Conservation (phyloP, 2,113 vertebrate genomes). For the Malurus melanocephalus region DNA sequence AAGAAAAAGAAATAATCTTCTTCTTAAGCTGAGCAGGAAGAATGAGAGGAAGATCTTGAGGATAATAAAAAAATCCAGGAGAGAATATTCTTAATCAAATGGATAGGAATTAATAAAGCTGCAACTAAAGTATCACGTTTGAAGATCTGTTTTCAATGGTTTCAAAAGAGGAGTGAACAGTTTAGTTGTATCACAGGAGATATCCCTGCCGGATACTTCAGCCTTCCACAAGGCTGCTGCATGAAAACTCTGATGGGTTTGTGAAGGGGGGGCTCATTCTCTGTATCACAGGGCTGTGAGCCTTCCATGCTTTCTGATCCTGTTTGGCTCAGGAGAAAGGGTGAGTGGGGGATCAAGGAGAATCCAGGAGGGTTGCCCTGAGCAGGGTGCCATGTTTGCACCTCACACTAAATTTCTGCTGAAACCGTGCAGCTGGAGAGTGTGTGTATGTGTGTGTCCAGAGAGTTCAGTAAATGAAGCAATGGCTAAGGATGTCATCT, state of each 20-base stretch:
- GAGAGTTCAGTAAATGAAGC: background rate
- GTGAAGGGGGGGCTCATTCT: background rate
- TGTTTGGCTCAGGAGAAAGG: background rate
- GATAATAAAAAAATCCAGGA: constrained; percentile 50
- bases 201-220: constrained; percentile 25
- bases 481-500: background rate
- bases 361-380: background rate
- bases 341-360: background rate
- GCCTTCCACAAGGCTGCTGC: background rate
- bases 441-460: background rate
- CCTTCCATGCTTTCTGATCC: background rate
- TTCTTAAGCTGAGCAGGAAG: constrained; percentile 36
- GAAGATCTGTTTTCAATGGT: constrained; percentile 43
- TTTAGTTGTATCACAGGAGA: constrained; percentile 42
- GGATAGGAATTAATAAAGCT: constrained; percentile 33
- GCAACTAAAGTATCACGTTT: constrained; percentile 15
- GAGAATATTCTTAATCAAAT: constrained; percentile 55
- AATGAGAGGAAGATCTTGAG: constrained; percentile 53
- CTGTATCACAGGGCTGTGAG: background rate
- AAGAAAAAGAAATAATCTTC: constrained; percentile 22
- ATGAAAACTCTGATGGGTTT: background rate
- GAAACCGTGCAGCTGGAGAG: fast-evolving
- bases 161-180: constrained; percentile 44
- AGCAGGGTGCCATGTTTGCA: background rate
- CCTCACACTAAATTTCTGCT: background rate